Evolutionary conservation across 1,140 invertebrate species (phyloP).

Genomic region (Hylaeus volcanicus): DNA sequence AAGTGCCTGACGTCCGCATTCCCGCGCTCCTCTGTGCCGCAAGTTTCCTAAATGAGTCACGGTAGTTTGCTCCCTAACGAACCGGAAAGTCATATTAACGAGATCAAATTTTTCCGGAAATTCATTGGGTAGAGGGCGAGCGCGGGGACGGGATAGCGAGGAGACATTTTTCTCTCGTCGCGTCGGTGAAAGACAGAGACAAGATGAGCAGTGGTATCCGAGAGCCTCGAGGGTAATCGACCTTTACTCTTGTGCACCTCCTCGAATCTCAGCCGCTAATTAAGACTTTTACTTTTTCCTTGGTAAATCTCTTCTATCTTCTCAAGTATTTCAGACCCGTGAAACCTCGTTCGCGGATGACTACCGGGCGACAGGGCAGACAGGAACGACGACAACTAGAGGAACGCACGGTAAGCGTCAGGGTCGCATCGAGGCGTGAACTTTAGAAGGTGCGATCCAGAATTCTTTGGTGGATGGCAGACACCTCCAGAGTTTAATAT

Average conservation of each 20-base stretch:
- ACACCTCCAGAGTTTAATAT: no score
- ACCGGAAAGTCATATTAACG: slow-evolving; percentile 46
- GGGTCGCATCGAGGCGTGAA: background rate
- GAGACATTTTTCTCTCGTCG: background rate
- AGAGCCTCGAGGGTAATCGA: slow-evolving; percentile 59
- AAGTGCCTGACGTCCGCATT: background rate
- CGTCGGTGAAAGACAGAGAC: slow-evolving; percentile 26
- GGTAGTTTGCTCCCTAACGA: slow-evolving; percentile 49
- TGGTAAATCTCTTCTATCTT: slow-evolving; percentile 58
- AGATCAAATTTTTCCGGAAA: slow-evolving; percentile 59
- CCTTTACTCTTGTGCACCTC: slow-evolving; percentile 58
- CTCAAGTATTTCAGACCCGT: slow-evolving; percentile 35
- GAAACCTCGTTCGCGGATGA: background rate
- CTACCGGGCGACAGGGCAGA: background rate
- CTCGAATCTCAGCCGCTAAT: slow-evolving; percentile 64
- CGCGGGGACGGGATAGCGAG: background rate
- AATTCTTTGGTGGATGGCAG: no score
- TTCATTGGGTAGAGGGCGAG: slow-evolving; percentile 16
- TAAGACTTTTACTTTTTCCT: slow-evolving; percentile 67
- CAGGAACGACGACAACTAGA: slow-evolving; percentile 8
- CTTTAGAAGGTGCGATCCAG: no score
- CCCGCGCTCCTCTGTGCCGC: background rate
- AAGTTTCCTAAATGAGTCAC: slow-evolving; percentile 38
- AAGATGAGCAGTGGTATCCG: slow-evolving; percentile 34
- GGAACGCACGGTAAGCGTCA: slow-evolving; percentile 36